phyloP scores from a whole-genome alignment of 2,113 vertebrate genomes.

The Tragelaphus buxtoni region DNA sequence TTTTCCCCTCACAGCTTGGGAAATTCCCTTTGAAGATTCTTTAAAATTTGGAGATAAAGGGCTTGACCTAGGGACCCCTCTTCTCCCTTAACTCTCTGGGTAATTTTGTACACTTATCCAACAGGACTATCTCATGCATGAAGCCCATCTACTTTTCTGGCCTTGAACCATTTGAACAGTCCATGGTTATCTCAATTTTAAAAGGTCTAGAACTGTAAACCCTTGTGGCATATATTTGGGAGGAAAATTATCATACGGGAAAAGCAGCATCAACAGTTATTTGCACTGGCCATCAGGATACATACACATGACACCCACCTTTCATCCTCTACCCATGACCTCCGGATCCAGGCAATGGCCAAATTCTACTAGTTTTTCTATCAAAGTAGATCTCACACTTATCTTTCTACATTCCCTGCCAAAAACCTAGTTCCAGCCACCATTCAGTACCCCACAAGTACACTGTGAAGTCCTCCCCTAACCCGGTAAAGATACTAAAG shows the following conservation, averaged over 20 bases:
- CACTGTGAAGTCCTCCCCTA: background rate
- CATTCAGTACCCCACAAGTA: background rate
- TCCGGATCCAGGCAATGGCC: background rate
- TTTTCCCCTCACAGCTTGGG: background rate
- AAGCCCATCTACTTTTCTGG: background rate
- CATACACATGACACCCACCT: background rate
- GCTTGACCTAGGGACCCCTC: background rate
- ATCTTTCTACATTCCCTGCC: background rate
- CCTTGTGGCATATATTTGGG: background rate
- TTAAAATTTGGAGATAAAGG: background rate
- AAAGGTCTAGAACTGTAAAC: background rate
- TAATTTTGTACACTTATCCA: background rate
- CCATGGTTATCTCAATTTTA: background rate
- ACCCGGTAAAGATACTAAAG: background rate
- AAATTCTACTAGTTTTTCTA: background rate
- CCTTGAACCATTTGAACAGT: background rate
- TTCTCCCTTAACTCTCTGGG: background rate
- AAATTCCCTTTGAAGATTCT: background rate
- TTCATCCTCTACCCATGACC: background rate
- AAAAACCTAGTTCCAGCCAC: background rate
- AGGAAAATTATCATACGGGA: background rate
- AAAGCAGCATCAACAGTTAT: background rate
- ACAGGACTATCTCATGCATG: background rate
- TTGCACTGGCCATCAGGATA: background rate
- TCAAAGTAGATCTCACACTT: background rate